Evolutionary conservation across 2,797 vertebrate species (phyloP), one percentile per base, ranked within the genome.

Genomic region (Schizopygopsis malacanthus): DNA sequence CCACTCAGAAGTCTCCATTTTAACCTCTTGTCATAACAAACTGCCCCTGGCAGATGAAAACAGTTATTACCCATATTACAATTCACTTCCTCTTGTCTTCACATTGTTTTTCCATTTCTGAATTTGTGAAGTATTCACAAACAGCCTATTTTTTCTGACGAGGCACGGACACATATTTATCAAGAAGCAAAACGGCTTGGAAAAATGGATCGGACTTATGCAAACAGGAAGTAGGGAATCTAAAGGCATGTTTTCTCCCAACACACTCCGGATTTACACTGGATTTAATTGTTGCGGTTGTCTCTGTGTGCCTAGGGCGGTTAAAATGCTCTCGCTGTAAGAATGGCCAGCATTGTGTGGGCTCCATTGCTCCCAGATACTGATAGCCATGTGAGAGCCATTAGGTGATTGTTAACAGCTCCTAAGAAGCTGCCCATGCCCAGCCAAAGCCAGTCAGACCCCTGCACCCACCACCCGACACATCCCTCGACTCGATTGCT

Each of bases 301-400:
- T 92, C 89, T 92, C 91, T 90, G 90, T 75, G 91, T 75, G 85
- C 86, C 76, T 88, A 84, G 89, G 78, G 76, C 59, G 80, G 88
- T 93, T 91, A 88, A 80, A 90, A 91, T 88, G 87, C 56, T 43
- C 65, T 81, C 33, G 20, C 52, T 86, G 91, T 90, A 92, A 94
- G 92, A 95, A 95, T 92, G 93, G 92, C 89, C 87, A 50, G 88
- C 92, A 94, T 94, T 95, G 95, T 95, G 93, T 91, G 70, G 90
- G 39, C 83, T 89, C 88, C 54, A 47, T 89, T 81, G 91, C 92
- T 93, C 86, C 90, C 92, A 94, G 94, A 93, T 85, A 90, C 90
- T 80, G 89, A 89, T 87, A 91, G 92, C 91, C 95, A 95, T 94
- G 95, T 95, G 95, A 96, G 92, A 95, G 91, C 93, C 93, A 95